Base-by-base conservation (phyloP, 2,113 vertebrate genomes). In the Reinhardtius hippoglossoides region DNA sequence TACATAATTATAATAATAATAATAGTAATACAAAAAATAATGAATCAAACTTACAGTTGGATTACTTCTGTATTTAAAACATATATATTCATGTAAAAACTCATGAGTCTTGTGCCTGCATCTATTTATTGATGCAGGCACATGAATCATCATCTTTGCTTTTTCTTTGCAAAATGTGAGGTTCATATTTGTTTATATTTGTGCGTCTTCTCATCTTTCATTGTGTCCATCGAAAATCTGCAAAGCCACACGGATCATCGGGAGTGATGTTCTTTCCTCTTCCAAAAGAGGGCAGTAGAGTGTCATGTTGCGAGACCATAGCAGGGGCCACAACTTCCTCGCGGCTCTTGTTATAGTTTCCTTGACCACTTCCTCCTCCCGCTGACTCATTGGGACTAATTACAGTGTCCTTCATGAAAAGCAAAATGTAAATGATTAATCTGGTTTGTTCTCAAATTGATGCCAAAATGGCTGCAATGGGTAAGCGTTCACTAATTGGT, bases 351-450 rank as follows among this genome's bases (percentile, higher is more conserved):
- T 73, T 55, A 24, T 2, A 50, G 12, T 82, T 74, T 81, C 67
- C 72, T 76, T 56, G 37, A 81, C 74, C 72, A 77, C 35, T 72
- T 64, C 68, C 60, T 48, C 40, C 57, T 66, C 27, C 13, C 31
- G 44, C 65, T 50, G 85, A 94, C 94, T 94, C 92, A 89, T 50
- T 76, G 94, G 91, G 94, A 95, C 84, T 93, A 94, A 94, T 95
- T 94, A 94, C 84, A 67, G 83, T 67, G 79, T 84, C 92, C 87
- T 90, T 94, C 89, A 88, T 92, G 85, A 91, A 88, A 87, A 90
- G 76, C 79, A 86, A 91, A 92, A 92, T 91, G 87, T 91, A 91
- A 92, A 94, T 91, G 91, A 93, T 92, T 90, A 79, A 91, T 89
- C 80, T 46, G 46, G 69, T 89, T 86, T 87, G 84, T 86, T 92